A percentile compares a stretch with the other conserved stretches of the same genome.
Evolutionary conservation across 2,797 vertebrate genomes (phyloP).

Genomic region (Trachurus trachurus): DNA sequence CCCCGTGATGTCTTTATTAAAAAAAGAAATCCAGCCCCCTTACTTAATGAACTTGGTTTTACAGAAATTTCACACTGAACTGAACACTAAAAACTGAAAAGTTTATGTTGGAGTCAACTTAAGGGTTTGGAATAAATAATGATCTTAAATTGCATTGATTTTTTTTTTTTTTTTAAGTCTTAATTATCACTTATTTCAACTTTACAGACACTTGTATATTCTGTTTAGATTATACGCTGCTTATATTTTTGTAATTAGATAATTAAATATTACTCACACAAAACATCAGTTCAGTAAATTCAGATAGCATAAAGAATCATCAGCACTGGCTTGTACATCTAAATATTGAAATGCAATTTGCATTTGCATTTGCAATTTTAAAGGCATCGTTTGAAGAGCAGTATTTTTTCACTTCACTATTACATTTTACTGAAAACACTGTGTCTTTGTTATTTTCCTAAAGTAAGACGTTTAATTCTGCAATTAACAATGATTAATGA

Average conservation of each 20-base stretch:
- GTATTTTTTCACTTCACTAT: background rate
- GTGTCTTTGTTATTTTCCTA: background rate
- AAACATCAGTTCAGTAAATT: background rate
- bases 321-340: background rate
- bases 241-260: background rate
- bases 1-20: background rate
- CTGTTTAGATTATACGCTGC: background rate
- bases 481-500: background rate
- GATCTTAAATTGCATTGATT: too few relatives aligned
- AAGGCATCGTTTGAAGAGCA: conserved; percentile 15
- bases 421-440: background rate
- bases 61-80: background rate
- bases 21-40: background rate
- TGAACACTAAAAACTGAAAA: background rate
- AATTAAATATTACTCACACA: conserved; percentile 3
- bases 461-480: background rate
- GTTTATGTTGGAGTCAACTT: background rate
- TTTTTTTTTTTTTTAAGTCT: too few relatives aligned
- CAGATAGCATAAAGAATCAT: background rate
- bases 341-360: background rate
- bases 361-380: background rate
- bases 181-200: background rate
- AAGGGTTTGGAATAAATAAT: background rate
- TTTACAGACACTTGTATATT: background rate
- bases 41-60: background rate